Evolutionary conservation across 2,888 invertebrate genomes (phyloP).

Genomic region (Pharmacophagus antenor): DNA sequence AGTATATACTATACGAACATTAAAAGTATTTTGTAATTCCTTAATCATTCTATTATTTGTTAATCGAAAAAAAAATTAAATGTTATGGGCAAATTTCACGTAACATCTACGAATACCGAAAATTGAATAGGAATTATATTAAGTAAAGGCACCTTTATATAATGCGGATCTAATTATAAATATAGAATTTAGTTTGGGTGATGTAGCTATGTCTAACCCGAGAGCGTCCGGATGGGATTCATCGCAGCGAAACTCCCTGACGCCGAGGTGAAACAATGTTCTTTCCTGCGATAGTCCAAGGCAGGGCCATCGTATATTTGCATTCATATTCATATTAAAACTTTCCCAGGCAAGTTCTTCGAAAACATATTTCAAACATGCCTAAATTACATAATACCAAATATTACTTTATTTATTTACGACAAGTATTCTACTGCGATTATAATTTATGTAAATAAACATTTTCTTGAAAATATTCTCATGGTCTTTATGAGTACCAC

Average conservation of each 20-base stretch:
- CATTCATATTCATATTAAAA: constrained; percentile 30
- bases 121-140: neutral
- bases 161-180: constrained; percentile 16
- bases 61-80: too few species aligned
- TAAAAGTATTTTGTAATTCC: too few species aligned
- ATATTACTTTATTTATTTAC: too few species aligned
- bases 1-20: too few species aligned
- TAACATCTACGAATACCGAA: too few species aligned
- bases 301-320: constrained; percentile 42
- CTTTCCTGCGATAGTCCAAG: constrained; percentile 74
- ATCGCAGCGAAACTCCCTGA: constrained; percentile 80
- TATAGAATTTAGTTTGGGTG: constrained; percentile 32
- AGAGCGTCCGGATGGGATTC: constrained; percentile 72
- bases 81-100: too few species aligned
- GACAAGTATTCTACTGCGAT: neutral
- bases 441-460: neutral
- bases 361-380: too few species aligned
- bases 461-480: neutral
- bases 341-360: too few species aligned
- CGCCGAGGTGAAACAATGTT: constrained; percentile 71
- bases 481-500: neutral
- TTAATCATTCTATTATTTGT: too few species aligned
- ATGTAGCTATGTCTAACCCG: constrained; percentile 44
- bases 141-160: constrained; percentile 16
- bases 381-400: too few species aligned